Base-by-base conservation (phyloP, 2,888 invertebrate genomes). In the Anarsia innoxiella region DNA sequence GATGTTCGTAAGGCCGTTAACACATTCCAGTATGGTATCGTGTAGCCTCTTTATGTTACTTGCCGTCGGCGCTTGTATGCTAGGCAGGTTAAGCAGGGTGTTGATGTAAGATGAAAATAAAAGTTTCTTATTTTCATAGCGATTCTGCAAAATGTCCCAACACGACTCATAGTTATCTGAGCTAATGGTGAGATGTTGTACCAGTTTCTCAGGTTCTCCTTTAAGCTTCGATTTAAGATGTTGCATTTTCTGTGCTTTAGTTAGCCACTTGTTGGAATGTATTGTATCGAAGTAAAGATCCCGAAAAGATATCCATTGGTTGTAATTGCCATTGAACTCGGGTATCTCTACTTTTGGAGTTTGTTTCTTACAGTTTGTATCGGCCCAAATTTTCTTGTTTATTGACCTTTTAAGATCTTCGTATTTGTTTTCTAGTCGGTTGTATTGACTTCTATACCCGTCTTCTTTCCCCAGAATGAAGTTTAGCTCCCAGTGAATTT, bases 1-100 rank as follows among this genome's bases (percentile, higher is more conserved):
- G n/a, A 46, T 19, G 14, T 46, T 46, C 6, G 36, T 16, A 6
- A 44, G 34, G 9, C 40, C 44, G 23, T 46, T 38, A 12, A 46
- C 15, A 12, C 36, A 30, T n/a, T 43, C 46, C 11, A 16, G 19
- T 3, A 31, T 36, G 9, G 37, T 37, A 12, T 45, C 43, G 25
- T 31, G 32, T 9, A 37, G 8, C 12, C 13, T 27, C 33, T 38
- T 35, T n/a, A 41, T 11, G 19, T 28, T 19, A 16, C 9, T 8
- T 11, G 28, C 10, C 11, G 14, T 13, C 25, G 36, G n/a, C 2
- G 2, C 10, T 31, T n/a, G 16, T n/a, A 10, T 31, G n/a, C 2
- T 15, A n/a, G n/a, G 31, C 6, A 16, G 16, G 16, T 36, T 1
- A 39, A 29, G n/a, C 40, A 36, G 1, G 29, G 32, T 0, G 38